phyloP scores from a whole-genome alignment of 2,113 vertebrate species.

The Cricetomys ansorgei region DNA sequence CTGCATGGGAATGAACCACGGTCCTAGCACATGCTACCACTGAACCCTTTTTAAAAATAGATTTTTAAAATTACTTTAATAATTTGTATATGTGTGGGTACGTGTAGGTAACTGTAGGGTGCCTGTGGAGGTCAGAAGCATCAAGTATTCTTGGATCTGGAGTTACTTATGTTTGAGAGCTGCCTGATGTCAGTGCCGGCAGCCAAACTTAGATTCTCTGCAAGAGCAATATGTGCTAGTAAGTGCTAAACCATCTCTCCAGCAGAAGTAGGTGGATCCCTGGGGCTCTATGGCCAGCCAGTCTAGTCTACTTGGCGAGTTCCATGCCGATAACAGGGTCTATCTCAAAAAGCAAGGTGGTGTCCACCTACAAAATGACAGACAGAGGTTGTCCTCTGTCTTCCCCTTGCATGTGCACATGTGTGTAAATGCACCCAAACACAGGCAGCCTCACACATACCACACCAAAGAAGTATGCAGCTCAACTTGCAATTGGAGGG shows the following conservation, averaged over 20 bases:
- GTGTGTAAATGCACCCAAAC: rapidly evolving
- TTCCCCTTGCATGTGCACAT: no score
- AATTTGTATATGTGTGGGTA: background rate
- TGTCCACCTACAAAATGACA: background rate
- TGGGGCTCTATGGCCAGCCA: background rate
- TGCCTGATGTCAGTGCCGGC: background rate
- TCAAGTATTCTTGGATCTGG: background rate
- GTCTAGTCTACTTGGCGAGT: background rate
- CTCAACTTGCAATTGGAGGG: background rate
- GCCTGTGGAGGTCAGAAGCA: background rate
- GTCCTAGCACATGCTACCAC: background rate
- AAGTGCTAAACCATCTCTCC: background rate
- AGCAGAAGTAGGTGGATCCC: background rate
- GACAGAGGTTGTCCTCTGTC: background rate
- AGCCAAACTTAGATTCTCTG: background rate
- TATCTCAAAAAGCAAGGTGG: background rate
- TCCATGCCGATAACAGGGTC: background rate
- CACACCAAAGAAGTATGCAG: background rate
- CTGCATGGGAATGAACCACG: background rate
- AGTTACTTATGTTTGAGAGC: background rate
- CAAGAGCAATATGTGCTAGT: no score
- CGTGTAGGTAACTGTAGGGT: background rate
- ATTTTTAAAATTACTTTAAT: background rate
- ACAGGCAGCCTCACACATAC: background rate
- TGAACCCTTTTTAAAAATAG: background rate